phyloP scores from a whole-genome alignment of 2,113 vertebrate genomes.

The Antechinus stuartii region DNA sequence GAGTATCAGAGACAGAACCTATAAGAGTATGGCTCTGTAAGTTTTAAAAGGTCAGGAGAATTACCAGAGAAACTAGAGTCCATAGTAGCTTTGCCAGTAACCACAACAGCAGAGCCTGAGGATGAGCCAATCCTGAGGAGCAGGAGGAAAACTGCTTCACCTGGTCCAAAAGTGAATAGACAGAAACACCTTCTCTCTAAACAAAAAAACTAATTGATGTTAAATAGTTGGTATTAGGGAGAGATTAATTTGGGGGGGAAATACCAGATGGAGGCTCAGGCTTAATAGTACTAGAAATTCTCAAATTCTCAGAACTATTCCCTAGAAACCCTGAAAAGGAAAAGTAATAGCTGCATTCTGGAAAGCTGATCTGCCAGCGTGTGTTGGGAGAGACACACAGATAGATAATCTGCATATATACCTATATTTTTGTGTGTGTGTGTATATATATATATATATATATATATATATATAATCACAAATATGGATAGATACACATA shows the following conservation, averaged over 20 bases:
- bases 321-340: not conserved
- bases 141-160: not conserved
- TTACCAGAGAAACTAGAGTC: not conserved
- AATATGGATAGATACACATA: not conserved
- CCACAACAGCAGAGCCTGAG: not conserved
- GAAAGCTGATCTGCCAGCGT: not conserved
- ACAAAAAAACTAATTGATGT: not conserved
- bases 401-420: not conserved
- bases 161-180: not conserved
- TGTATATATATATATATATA: not conserved
- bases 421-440: not conserved
- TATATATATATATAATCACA: not conserved
- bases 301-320: not conserved
- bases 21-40: not conserved
- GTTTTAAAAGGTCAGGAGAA: not conserved
- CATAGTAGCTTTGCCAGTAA: not conserved
- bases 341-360: not conserved
- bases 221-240: not conserved
- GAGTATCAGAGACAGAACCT: not conserved
- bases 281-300: not conserved
- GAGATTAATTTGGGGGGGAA: not conserved
- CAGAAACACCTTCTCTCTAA: not conserved
- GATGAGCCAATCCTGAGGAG: not conserved
- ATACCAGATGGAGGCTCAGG: not conserved
- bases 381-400: not conserved